These are phyloP conservation scores for Leptinotarsa rubiginosa DNA, from an alignment of 2,888 invertebrate genomes.

Conservation along the genomic window DNA sequence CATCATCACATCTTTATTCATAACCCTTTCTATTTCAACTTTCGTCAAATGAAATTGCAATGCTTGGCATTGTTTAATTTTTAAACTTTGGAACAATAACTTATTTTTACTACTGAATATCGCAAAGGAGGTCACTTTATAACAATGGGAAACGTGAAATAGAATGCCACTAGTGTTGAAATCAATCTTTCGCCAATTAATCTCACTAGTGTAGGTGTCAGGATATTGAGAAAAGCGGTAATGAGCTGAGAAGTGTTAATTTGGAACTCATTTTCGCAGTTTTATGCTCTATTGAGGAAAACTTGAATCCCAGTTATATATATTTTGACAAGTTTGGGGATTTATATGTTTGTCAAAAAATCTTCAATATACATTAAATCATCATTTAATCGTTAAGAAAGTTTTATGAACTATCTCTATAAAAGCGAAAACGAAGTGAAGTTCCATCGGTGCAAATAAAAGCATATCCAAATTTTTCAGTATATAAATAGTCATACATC, in stretches of 20 bases:
- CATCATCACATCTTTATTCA: neutral
- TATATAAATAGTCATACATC: no score
- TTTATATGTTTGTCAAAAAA: no score
- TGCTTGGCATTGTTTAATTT: slow-evolving; percentile 2
- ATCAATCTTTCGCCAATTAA: neutral
- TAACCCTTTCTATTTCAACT: slow-evolving; percentile 3
- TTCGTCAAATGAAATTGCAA: slow-evolving; percentile 6
- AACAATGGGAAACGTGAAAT: slow-evolving; percentile 1
- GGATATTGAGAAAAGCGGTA: neutral
- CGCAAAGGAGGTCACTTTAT: slow-evolving; percentile 6
- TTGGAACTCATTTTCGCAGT: no score
- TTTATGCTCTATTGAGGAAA: no score
- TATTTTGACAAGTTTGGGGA: no score
- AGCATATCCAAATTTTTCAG: no score
- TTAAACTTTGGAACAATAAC: slow-evolving; percentile 6
- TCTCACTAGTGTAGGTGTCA: slow-evolving; percentile 1
- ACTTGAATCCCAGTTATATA: no score
- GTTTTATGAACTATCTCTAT: no score
- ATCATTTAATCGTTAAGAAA: no score
- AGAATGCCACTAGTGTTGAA: slow-evolving; percentile 12
- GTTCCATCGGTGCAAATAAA: no score
- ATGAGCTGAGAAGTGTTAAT: neutral
- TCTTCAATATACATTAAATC: no score
- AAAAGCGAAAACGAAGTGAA: no score
- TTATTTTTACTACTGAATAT: slow-evolving; percentile 10